A percentile compares a stretch with the other conserved stretches of the same genome.
These are phyloP conservation scores for Clepsis dumicolana DNA, from an alignment of 2,888 invertebrate species.

Conservation along the genomic window DNA sequence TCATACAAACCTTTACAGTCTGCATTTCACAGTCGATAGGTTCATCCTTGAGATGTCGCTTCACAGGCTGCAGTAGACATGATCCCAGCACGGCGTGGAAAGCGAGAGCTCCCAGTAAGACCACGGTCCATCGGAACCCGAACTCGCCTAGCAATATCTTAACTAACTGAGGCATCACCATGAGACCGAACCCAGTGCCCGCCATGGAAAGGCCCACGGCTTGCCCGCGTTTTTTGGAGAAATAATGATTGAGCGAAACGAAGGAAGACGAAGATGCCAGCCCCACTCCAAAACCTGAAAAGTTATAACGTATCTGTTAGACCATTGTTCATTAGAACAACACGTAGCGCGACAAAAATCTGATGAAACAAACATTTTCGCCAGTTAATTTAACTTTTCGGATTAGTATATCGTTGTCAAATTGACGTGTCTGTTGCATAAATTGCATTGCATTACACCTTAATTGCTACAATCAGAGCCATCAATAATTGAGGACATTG, in stretches of 20 bases:
- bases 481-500: too few relatives aligned
- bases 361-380: too few relatives aligned
- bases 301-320: background rate
- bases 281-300: conserved; percentile 91
- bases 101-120: conserved; percentile 89
- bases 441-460: too few relatives aligned
- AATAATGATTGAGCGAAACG: conserved; percentile 92
- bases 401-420: too few relatives aligned
- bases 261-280: conserved; percentile 92
- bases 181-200: conserved; percentile 92
- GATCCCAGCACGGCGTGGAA: conserved; percentile 90
- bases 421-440: too few relatives aligned
- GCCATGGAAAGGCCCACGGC: conserved; percentile 93
- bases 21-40: conserved; percentile 84
- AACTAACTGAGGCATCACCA: conserved; percentile 92
- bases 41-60: conserved; percentile 89
- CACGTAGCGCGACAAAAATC: too few relatives aligned
- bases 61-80: conserved; percentile 89
- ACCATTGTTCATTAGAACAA: background rate
- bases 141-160: conserved; percentile 87
- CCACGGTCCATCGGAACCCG: conserved; percentile 89
- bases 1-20: conserved; percentile 70
- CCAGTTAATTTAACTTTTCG: too few relatives aligned
- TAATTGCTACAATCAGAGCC: too few relatives aligned
- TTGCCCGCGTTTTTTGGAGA: conserved; percentile 91